phyloP scores from a whole-genome alignment of 2,797 vertebrate species.

The Typhlichthys subterraneus region DNA sequence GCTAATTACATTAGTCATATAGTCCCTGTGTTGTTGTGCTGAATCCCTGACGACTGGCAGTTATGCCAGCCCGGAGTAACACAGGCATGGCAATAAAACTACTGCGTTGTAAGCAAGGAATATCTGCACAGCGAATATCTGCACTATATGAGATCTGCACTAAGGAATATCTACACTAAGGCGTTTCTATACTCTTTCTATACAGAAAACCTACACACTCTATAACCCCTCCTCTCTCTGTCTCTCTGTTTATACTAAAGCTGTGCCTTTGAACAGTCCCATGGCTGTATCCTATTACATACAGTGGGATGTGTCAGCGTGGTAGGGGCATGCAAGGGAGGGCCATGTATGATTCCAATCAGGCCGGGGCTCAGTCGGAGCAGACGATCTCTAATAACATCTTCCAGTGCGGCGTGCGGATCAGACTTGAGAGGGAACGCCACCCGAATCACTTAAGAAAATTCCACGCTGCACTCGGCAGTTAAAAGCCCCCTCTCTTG shows the following conservation, averaged over 20 bases:
- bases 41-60: conserved; percentile 30
- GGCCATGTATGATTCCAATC: conserved; percentile 64
- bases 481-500: conserved; percentile 53
- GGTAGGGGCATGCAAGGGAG: conserved; percentile 42
- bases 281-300: conserved; percentile 58
- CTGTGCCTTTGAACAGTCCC: conserved; percentile 51
- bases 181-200: background rate
- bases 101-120: conserved; percentile 1
- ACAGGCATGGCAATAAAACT: conserved; percentile 9
- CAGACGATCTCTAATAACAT: conserved; percentile 59
- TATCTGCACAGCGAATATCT: background rate
- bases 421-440: conserved; percentile 65
- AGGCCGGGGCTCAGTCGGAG: conserved; percentile 46
- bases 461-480: conserved; percentile 58
- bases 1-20: conserved; percentile 43
- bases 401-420: conserved; percentile 27
- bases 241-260: conserved; percentile 45
- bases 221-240: conserved; percentile 6
- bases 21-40: conserved; percentile 2
- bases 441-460: conserved; percentile 72
- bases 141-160: conserved; percentile 10
- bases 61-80: conserved; percentile 30
- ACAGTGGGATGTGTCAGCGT: conserved; percentile 46
- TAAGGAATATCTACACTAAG: conserved; percentile 23
- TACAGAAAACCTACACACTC: background rate